Evolutionary conservation across 2,113 vertebrate species (phyloP).

Genomic region (Mohoua ochrocephala): DNA sequence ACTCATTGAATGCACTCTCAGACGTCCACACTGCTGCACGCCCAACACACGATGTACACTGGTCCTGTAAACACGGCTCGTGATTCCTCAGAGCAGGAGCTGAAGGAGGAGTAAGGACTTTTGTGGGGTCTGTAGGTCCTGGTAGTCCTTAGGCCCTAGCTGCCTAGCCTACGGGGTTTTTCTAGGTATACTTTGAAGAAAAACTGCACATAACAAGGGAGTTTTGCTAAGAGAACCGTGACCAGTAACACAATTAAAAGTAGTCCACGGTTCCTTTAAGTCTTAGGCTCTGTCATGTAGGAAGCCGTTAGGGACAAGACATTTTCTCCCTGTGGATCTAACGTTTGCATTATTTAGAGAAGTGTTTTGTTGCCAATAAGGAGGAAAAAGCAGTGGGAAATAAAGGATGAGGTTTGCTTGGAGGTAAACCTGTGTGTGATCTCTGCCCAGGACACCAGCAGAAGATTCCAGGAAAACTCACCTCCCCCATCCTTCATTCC

Average conservation of each 20-base stretch:
- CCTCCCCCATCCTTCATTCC: neutral
- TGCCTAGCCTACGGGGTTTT: neutral
- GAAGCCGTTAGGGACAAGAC: neutral
- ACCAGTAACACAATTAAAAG: neutral
- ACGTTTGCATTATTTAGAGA: neutral
- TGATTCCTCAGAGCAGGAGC: neutral
- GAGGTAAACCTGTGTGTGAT: neutral
- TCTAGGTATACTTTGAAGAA: neutral
- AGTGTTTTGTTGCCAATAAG: neutral
- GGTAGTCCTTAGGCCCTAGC: neutral
- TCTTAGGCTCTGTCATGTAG: neutral
- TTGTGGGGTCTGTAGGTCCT: neutral
- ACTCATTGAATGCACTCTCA: neutral
- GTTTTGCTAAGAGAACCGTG: neutral
- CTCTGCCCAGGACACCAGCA: neutral
- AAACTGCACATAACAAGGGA: neutral
- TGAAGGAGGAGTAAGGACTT: neutral
- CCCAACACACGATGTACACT: rapidly evolving
- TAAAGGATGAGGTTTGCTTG: neutral
- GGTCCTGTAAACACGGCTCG: rapidly evolving
- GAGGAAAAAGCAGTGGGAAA: neutral
- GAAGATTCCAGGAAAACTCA: neutral
- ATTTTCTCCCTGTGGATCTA: neutral
- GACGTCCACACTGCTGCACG: rapidly evolving
- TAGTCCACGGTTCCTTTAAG: neutral